These are phyloP conservation scores for Cybosia mesomella DNA, from an alignment of 2,888 invertebrate species.

Conservation along the genomic window DNA sequence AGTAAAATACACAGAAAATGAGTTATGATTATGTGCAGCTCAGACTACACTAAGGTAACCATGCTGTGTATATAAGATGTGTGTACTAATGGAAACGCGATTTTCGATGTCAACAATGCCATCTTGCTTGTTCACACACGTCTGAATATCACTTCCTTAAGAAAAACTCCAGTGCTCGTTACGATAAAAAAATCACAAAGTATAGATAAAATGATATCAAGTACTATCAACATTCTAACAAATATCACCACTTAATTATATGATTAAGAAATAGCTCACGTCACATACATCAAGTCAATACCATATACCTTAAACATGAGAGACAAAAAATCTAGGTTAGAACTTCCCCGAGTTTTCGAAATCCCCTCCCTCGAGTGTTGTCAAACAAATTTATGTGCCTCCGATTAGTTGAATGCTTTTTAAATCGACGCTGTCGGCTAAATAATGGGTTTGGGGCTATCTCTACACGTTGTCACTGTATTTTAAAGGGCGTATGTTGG, in stretches of 20 bases:
- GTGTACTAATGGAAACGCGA: too few species aligned
- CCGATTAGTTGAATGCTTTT: constrained; percentile 73
- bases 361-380: constrained; percentile 53
- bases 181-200: background rate
- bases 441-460: constrained; percentile 53
- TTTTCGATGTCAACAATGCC: too few species aligned
- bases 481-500: constrained; percentile 13
- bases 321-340: constrained; percentile 26
- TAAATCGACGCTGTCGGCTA: constrained; percentile 61
- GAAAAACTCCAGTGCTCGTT: too few species aligned
- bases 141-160: too few species aligned
- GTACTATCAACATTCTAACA: background rate
- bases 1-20: too few species aligned
- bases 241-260: background rate
- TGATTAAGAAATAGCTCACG: background rate
- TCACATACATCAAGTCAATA: background rate
- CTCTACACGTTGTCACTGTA: constrained; percentile 27
- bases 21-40: too few species aligned
- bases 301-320: constrained; percentile 8
- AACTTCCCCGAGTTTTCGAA: constrained; percentile 39
- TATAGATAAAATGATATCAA: background rate
- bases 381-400: constrained; percentile 63
- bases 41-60: too few species aligned
- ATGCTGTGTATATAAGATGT: too few species aligned
- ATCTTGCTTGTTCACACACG: too few species aligned